Evolutionary conservation across 2,113 vertebrate genomes (phyloP).

Genomic region (Hystrix brachyura): DNA sequence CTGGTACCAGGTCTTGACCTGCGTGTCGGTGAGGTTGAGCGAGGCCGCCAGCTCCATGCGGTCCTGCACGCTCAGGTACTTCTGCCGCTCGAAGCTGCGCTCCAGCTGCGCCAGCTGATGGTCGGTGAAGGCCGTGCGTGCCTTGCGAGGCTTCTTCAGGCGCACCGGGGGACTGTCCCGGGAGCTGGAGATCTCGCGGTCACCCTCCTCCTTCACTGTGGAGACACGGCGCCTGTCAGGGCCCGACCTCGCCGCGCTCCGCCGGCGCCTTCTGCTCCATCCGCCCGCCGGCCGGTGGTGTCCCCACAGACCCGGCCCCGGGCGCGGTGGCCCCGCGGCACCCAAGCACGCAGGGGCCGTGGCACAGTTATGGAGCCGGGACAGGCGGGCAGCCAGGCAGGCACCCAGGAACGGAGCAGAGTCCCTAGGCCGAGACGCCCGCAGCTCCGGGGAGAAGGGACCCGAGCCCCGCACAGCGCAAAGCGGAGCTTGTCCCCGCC

Average conservation of each 20-base stretch:
- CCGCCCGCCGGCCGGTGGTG: background rate
- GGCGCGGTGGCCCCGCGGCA: background rate
- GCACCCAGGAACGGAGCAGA: background rate
- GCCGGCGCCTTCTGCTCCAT: background rate
- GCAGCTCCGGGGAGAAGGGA: background rate
- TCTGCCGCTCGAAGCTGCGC: slow-evolving; percentile 98
- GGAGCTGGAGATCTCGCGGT: slow-evolving; percentile 98
- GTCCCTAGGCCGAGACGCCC: background rate
- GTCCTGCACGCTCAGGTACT: slow-evolving; percentile 99
- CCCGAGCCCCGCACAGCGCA: background rate
- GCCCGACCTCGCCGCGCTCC: background rate
- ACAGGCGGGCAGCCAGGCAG: background rate
- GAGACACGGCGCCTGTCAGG: slow-evolving; percentile 33
- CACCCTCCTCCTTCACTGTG: slow-evolving; percentile 98
- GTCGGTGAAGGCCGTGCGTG: slow-evolving; percentile 98
- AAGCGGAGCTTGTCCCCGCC: background rate
- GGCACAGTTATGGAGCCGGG: background rate
- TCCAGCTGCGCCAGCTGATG: slow-evolving; percentile 99
- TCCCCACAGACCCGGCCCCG: background rate
- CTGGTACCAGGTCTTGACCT: slow-evolving; percentile 99
- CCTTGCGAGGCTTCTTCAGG: slow-evolving; percentile 98
- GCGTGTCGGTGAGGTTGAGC: slow-evolving; percentile 99
- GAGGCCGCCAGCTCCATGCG: slow-evolving; percentile 99
- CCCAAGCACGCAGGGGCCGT: background rate
- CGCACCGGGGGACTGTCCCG: slow-evolving; percentile 97